A percentile compares a stretch with the other conserved stretches of the same genome.
phyloP scores from a whole-genome alignment of 2,113 vertebrate genomes.

The Carassius carassius region DNA sequence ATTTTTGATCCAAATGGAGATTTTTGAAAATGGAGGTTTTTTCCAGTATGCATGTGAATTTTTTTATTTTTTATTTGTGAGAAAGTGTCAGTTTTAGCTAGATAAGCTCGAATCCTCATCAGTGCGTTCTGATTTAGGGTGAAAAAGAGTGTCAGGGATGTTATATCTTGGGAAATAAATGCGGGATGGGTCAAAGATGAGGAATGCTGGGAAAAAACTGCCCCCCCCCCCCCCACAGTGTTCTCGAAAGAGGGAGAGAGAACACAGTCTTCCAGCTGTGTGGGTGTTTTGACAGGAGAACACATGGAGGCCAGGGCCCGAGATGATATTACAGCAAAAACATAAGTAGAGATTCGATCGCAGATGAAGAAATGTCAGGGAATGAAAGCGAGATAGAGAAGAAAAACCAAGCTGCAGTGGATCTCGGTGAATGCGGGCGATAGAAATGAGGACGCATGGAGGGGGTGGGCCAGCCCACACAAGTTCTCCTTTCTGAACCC shows the following conservation, averaged over 20 bases:
- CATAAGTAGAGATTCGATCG: constrained; percentile 26
- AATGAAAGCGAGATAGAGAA: constrained; percentile 8
- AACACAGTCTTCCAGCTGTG: constrained; percentile 1
- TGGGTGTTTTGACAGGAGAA: constrained; percentile 24
- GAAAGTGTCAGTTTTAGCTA: constrained; percentile 5
- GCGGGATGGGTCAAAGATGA: constrained; percentile 25
- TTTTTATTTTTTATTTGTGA: not conserved
- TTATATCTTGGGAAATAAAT: not conserved
- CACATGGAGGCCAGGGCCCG: not conserved
- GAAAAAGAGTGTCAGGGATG: not conserved
- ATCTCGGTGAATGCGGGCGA: constrained; percentile 41
- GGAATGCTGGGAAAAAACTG: constrained; percentile 13
- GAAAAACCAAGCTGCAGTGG: constrained; percentile 26
- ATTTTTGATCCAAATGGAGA: not conserved
- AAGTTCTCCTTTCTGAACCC: constrained; percentile 56
- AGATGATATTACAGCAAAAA: constrained; percentile 37
- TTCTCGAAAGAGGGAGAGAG: not conserved
- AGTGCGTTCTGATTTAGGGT: constrained; percentile 14
- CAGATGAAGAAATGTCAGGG: constrained; percentile 21
- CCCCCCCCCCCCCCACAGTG: not conserved
- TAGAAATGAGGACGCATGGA: constrained; percentile 58
- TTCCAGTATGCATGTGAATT: not conserved
- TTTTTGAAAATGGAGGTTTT: not conserved
- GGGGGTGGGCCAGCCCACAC: constrained; percentile 69
- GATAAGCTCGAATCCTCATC: not conserved